These are phyloP conservation scores for Todus mexicanus DNA, from an alignment of 2,797 vertebrate species.

Conservation along the genomic window DNA sequence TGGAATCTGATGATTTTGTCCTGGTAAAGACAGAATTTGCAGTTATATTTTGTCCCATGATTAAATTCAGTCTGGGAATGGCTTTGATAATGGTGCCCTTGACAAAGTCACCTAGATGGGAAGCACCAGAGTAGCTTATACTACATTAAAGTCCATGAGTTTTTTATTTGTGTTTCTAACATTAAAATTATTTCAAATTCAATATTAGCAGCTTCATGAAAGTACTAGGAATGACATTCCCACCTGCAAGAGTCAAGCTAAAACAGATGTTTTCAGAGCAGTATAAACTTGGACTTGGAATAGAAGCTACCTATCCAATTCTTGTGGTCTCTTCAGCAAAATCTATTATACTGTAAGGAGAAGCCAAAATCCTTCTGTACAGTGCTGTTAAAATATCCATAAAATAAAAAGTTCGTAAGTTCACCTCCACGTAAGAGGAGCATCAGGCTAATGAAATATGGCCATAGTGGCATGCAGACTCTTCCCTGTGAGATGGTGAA, in stretches of 20 bases:
- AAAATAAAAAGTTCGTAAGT: background rate
- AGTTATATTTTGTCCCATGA: background rate
- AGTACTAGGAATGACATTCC: background rate
- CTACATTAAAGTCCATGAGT: background rate
- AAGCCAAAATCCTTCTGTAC: background rate
- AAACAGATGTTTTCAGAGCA: constrained; percentile 8
- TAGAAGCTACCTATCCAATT: background rate
- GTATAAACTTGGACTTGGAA: background rate
- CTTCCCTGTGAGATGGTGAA: background rate
- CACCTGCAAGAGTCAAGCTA: background rate
- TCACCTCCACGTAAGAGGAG: background rate
- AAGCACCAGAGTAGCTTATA: background rate
- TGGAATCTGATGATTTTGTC: background rate
- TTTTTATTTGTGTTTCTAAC: background rate
- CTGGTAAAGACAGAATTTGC: background rate
- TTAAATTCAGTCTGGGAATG: background rate
- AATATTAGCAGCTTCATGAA: background rate
- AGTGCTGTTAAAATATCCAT: background rate
- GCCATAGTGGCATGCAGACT: background rate
- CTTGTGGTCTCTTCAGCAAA: background rate
- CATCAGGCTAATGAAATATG: background rate
- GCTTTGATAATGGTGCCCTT: background rate
- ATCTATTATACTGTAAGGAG: background rate
- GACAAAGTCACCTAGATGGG: background rate
- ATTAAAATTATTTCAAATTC: background rate